Evolutionary conservation across 2,888 invertebrate genomes (phyloP).

Genomic region (Drosophila glabriapex): DNA sequence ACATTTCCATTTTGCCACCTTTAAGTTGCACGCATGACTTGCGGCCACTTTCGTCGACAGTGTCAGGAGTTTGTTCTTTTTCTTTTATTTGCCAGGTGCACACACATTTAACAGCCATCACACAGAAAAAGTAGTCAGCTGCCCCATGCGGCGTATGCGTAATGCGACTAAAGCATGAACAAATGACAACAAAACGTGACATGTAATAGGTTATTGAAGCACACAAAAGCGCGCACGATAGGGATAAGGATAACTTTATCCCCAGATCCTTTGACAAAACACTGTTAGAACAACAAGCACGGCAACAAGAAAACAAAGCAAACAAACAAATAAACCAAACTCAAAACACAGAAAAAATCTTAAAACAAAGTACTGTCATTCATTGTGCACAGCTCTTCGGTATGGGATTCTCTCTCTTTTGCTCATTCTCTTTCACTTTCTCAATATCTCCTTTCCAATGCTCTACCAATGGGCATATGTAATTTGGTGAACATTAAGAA

Average conservation of each 20-base stretch:
- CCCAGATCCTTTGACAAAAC: constrained; percentile 67
- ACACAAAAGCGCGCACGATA: constrained; percentile 39
- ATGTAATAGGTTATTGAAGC: constrained; percentile 77
- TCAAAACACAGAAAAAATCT: constrained; percentile 59
- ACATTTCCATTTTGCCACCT: constrained; percentile 44
- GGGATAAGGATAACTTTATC: constrained; percentile 75
- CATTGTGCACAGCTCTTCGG: constrained; percentile 72
- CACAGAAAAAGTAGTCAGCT: constrained; percentile 5
- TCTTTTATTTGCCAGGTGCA: constrained; percentile 37
- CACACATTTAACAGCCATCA: constrained; percentile 41
- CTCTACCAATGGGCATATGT: constrained; percentile 17
- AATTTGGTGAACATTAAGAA: background rate
- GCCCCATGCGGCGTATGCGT: constrained; percentile 55
- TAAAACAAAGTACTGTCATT: constrained; percentile 79
- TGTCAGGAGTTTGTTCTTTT: constrained; percentile 27
- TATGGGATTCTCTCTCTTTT: constrained; percentile 16
- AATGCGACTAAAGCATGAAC: constrained; percentile 44
- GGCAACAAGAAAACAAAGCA: constrained; percentile 25
- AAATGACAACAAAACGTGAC: constrained; percentile 54
- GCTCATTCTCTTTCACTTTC: background rate
- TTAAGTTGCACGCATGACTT: constrained; percentile 56
- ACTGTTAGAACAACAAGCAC: constrained; percentile 17
- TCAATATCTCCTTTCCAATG: constrained; percentile 8
- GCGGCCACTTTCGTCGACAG: constrained; percentile 53
- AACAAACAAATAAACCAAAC: constrained; percentile 38